phyloP scores from a whole-genome alignment of 2,113 vertebrate genomes.

The Phylloscopus whistleri region DNA sequence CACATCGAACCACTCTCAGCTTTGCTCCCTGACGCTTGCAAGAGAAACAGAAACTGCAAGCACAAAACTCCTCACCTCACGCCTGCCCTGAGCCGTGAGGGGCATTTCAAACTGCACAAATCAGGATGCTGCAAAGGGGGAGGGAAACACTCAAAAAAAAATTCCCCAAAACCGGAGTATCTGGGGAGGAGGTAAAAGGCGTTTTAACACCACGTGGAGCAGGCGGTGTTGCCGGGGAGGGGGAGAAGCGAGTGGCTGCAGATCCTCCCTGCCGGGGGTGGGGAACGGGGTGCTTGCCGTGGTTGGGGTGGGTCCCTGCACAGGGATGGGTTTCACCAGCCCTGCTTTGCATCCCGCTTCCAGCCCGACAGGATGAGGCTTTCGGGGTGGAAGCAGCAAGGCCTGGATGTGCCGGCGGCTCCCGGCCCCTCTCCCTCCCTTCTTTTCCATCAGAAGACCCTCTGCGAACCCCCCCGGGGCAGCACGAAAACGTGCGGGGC shows the following conservation, averaged over 20 bases:
- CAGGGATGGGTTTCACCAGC: neutral
- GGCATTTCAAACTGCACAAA: neutral
- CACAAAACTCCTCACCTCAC: neutral
- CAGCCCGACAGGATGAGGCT: neutral
- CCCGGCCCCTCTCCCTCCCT: neutral
- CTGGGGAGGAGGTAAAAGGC: neutral
- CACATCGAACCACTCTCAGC: neutral
- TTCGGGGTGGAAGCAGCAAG: neutral
- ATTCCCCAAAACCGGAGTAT: neutral
- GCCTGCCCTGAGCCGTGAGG: accelerated
- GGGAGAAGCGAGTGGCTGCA: accelerated
- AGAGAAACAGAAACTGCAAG: neutral
- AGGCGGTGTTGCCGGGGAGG: accelerated
- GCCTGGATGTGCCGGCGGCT: neutral
- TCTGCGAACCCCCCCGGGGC: accelerated
- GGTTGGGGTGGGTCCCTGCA: accelerated
- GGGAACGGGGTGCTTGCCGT: accelerated
- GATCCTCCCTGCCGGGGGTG: accelerated
- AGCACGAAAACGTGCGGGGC: accelerated
- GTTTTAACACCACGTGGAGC: neutral
- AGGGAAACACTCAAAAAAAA: neutral
- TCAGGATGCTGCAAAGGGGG: neutral
- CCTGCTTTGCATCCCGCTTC: neutral
- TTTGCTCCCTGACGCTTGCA: neutral
- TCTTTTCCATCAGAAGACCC: accelerated